Percentiles rank a stretch among this genome's conserved stretches.
Evolutionary conservation across 2,113 vertebrate species (phyloP).

Genomic region (Anarrhichthys ocellatus): DNA sequence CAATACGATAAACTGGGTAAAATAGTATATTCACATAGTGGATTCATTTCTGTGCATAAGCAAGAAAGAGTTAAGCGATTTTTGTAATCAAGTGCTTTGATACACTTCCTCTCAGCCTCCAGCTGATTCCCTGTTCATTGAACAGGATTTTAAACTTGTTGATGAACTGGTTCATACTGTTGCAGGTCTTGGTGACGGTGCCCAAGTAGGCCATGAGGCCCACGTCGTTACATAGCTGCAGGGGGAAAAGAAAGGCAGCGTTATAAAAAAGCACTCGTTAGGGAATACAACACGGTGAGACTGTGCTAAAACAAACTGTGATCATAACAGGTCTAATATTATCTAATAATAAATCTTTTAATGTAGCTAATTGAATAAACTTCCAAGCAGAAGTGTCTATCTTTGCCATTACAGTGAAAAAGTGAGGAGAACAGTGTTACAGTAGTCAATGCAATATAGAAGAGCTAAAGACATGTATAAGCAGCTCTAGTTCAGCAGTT

Average conservation of each 20-base stretch:
- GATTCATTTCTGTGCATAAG: slow-evolving; percentile 55
- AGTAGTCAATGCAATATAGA: too few relatives aligned
- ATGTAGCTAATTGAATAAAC: too few relatives aligned
- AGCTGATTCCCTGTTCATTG: slow-evolving; percentile 92
- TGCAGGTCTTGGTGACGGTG: slow-evolving; percentile 95
- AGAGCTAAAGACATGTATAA: too few relatives aligned
- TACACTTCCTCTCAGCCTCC: slow-evolving; percentile 89
- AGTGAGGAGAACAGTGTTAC: too few relatives aligned
- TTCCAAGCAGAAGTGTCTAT: too few relatives aligned
- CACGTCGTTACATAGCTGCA: slow-evolving; percentile 95
- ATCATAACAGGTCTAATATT: background rate
- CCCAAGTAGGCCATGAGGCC: slow-evolving; percentile 95
- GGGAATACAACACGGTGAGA: background rate
- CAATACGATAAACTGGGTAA: slow-evolving; percentile 71
- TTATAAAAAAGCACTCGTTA: background rate
- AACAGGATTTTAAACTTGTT: slow-evolving; percentile 97
- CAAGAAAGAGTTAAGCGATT: slow-evolving; percentile 30
- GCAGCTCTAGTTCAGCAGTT: too few relatives aligned
- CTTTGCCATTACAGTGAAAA: too few relatives aligned
- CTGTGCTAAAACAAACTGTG: background rate
- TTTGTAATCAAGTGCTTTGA: slow-evolving; percentile 49
- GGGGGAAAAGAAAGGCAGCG: slow-evolving; percentile 40
- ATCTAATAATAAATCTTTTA: too few relatives aligned
- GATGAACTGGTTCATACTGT: slow-evolving; percentile 98
- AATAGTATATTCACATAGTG: slow-evolving; percentile 70